phyloP scores from a whole-genome alignment of 2,888 invertebrate genomes.

The Cryptocheilus praepositus region DNA sequence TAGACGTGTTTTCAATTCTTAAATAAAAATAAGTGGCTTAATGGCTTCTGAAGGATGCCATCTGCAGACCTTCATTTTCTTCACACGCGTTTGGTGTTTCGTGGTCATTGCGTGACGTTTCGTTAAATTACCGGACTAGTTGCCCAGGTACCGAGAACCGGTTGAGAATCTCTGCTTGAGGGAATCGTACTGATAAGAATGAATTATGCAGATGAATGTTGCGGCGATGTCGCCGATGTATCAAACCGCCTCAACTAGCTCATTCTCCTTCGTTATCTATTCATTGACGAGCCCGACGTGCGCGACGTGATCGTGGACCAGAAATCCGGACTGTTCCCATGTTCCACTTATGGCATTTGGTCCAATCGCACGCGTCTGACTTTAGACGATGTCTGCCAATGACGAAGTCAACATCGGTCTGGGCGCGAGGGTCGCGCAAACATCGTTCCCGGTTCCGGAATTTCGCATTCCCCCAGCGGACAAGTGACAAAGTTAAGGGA shows the following conservation, averaged over 20 bases:
- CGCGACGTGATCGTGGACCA: slow-evolving; percentile 69
- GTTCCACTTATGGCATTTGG: slow-evolving; percentile 68
- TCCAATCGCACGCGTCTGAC: slow-evolving; percentile 62
- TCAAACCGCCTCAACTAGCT: slow-evolving; percentile 72
- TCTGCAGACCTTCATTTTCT: too few species aligned
- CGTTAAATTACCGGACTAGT: background rate
- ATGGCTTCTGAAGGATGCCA: too few species aligned
- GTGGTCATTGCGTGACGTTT: background rate
- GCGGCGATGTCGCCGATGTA: slow-evolving; percentile 73
- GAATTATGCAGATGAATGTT: slow-evolving; percentile 73
- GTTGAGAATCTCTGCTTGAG: slow-evolving; percentile 67
- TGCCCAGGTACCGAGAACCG: slow-evolving; percentile 20
- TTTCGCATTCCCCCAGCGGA: background rate
- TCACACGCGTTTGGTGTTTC: too few species aligned
- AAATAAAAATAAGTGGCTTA: too few species aligned
- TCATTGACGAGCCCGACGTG: slow-evolving; percentile 72
- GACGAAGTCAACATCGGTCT: background rate
- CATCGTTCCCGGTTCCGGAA: background rate
- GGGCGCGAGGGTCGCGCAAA: background rate
- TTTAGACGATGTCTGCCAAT: slow-evolving; percentile 60
- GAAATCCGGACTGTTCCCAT: slow-evolving; percentile 73
- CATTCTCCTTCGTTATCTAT: slow-evolving; percentile 74
- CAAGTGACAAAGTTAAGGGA: too few species aligned
- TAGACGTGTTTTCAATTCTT: too few species aligned
- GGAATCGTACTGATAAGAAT: slow-evolving; percentile 71